These are phyloP conservation scores for Baronia brevicornis DNA, from an alignment of 2,888 invertebrate species.

Conservation along the genomic window DNA sequence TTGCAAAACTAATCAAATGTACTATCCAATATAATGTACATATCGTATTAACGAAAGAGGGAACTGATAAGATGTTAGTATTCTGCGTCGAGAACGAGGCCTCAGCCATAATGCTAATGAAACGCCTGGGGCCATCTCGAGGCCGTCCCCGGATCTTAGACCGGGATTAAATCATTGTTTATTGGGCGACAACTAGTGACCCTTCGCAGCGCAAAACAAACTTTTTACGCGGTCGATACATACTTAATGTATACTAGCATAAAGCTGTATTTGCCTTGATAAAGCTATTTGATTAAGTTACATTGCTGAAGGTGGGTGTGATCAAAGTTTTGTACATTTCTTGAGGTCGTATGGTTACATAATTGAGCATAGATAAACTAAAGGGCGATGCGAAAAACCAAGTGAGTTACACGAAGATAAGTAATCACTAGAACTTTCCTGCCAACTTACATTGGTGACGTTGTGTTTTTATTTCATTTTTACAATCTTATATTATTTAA, in stretches of 20 bases:
- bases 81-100: constrained; percentile 3
- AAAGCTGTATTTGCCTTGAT: constrained; percentile 1
- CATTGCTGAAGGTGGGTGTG: no score
- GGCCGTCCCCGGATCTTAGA: constrained; percentile 21
- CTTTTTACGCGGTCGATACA: not conserved
- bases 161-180: constrained; percentile 30
- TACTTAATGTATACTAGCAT: not conserved
- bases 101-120: constrained; percentile 7
- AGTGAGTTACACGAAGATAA: no score
- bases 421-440: no score
- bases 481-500: no score
- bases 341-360: no score
- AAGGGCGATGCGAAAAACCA: no score
- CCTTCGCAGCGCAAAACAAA: constrained; percentile 14
- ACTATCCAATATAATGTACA: not conserved
- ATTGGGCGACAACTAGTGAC: constrained; percentile 26
- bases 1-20: constrained; percentile 1
- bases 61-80: constrained; percentile 2
- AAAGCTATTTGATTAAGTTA: no score
- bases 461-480: no score
- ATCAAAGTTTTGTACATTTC: no score
- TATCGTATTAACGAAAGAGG: not conserved
- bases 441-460: no score
- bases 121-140: constrained; percentile 8
- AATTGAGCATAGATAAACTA: no score